Evolutionary conservation across 2,113 vertebrate genomes (phyloP).

Genomic region (Coturnix japonica): DNA sequence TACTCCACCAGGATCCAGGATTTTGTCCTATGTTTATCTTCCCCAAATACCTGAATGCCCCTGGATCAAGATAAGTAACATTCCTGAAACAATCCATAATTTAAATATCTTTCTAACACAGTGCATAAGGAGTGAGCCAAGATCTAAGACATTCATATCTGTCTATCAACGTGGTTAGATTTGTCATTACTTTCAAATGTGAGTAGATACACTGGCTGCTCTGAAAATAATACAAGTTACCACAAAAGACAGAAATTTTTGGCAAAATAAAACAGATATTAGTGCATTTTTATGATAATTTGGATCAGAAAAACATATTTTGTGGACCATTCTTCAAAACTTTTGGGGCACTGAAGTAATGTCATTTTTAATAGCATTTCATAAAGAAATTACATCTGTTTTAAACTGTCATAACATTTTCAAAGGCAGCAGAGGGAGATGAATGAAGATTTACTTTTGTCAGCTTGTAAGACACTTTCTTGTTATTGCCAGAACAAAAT

Average conservation of each 20-base stretch:
- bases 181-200: neutral
- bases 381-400: neutral
- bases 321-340: neutral
- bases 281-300: neutral
- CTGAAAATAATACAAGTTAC: neutral
- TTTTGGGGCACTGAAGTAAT: neutral
- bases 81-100: neutral
- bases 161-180: neutral
- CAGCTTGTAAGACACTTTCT: neutral
- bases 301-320: neutral
- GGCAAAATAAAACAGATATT: accelerated
- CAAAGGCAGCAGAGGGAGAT: neutral
- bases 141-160: neutral
- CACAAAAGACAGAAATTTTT: neutral
- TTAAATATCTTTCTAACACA: neutral
- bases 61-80: neutral
- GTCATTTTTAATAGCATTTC: neutral
- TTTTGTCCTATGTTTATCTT: neutral
- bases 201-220: neutral
- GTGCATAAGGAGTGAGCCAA: neutral
- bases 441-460: neutral
- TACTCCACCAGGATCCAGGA: neutral
- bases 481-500: neutral
- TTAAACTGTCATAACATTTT: neutral
- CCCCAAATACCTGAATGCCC: neutral